phyloP scores from a whole-genome alignment of 2,113 vertebrate species.

The Centropristis striata region DNA sequence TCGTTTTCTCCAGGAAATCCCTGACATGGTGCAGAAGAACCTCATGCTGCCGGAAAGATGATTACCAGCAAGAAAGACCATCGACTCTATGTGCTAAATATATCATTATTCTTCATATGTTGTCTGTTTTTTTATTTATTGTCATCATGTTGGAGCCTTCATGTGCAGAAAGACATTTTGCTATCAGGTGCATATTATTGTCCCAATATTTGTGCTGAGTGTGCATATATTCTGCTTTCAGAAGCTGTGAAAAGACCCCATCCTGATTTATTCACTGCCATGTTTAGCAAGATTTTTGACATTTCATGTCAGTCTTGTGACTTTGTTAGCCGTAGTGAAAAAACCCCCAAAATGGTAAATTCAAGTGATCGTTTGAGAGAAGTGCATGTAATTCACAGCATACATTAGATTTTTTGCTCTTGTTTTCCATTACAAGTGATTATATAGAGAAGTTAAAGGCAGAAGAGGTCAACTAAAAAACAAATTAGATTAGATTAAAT shows the following conservation, averaged over 20 bases:
- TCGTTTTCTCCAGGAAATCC: conserved; percentile 30
- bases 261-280: neutral
- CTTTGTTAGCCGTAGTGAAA: too few relatives aligned
- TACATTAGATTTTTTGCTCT: too few relatives aligned
- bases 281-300: too few relatives aligned
- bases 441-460: too few relatives aligned
- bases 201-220: too few relatives aligned
- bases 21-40: conserved; percentile 13
- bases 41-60: neutral
- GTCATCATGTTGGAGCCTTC: neutral
- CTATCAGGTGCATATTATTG: neutral
- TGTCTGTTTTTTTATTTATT: neutral
- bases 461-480: too few relatives aligned
- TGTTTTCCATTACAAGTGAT: too few relatives aligned
- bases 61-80: neutral
- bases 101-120: neutral
- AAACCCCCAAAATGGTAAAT: too few relatives aligned
- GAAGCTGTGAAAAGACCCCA: neutral
- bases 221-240: neutral
- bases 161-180: neutral
- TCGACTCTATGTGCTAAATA: neutral
- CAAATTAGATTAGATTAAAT: too few relatives aligned
- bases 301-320: too few relatives aligned
- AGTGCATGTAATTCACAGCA: too few relatives aligned
- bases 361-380: too few relatives aligned